Percentiles rank a stretch among this genome's conserved stretches.
Conservation (phyloP, 2,888 invertebrate species). For the Orchesellides sinensis region DNA sequence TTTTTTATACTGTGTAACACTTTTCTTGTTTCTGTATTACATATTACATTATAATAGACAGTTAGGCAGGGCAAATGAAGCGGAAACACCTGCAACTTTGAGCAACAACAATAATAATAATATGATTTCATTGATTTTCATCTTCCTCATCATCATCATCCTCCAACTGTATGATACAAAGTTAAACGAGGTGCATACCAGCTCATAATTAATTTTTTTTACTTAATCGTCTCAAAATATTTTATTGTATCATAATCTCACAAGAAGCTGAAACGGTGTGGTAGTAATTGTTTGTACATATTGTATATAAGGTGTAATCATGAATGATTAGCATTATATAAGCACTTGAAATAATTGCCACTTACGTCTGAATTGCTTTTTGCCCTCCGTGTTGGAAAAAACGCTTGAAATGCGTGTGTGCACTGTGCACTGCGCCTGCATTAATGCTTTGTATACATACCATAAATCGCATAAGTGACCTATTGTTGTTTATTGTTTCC, state of each 20-base stretch:
- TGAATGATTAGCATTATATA: slow-evolving; percentile 17
- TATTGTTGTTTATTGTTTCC: slow-evolving; percentile 39
- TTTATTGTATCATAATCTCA: slow-evolving; percentile 23
- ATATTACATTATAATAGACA: neutral
- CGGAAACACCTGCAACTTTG: slow-evolving; percentile 52
- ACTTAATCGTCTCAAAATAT: slow-evolving; percentile 32
- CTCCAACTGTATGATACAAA: neutral
- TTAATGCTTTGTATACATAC: slow-evolving; percentile 4
- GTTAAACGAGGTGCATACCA: slow-evolving; percentile 29
- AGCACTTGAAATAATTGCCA: slow-evolving; percentile 31
- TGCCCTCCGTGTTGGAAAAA: slow-evolving; percentile 23
- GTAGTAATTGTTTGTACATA: too few relatives aligned
- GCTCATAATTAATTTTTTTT: slow-evolving; percentile 33
- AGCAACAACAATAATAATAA: slow-evolving; percentile 16
- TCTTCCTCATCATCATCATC: slow-evolving; percentile 40
- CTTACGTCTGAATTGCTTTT: slow-evolving; percentile 21
- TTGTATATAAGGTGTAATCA: neutral
- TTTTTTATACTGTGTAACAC: slow-evolving; percentile 34
- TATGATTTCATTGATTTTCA: slow-evolving; percentile 50
- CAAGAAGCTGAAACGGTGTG: neutral
- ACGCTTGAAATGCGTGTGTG: slow-evolving; percentile 3
- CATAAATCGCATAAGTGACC: slow-evolving; percentile 36
- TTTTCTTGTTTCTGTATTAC: slow-evolving; percentile 17
- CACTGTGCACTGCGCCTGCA: slow-evolving; percentile 2
- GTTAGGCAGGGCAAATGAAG: slow-evolving; percentile 56